Base-by-base conservation (phyloP, 2,888 invertebrate genomes). In the Trachelus iudaicus region DNA sequence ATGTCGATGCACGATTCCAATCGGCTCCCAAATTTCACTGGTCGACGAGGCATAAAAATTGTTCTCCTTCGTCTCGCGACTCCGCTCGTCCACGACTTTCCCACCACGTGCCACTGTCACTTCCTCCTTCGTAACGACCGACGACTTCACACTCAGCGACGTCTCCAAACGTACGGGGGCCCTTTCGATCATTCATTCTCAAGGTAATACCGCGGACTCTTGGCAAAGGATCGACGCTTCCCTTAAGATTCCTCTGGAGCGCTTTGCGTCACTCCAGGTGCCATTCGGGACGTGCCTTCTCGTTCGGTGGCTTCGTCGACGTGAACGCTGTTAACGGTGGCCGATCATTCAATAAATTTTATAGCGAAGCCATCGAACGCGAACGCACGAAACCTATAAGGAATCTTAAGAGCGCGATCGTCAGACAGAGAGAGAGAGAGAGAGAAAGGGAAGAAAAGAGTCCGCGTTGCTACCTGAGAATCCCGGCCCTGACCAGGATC, bases 161-260 rank as follows among this genome's bases (percentile, higher is more conserved):
- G 95, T 95, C 90, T 95, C 95, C 84, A 95, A 91, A 83, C 95
- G 94, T 3, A 95, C 95, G 31, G 95, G 95, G 71, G 95, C 94
- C 86, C 94, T 92, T 87, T 79, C 78, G 80, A 79, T 77, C 30
- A 81, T 71, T 30, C 77, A 78, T 76, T 79, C 75, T 79, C 40
- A 15, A 40, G 40, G 40, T 40, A 40, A 40, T 15, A 40, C 40
- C 40, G 40, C 40, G 40, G 40, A 40, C 40, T 40, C 40, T 40
- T 30, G 71, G 31, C 71, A 33, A 71, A 4, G 71, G 30, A 71
- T n/a, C 71, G 30, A 71, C 71, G 71, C 15, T 71, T 71, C 71
- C 11, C 40, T 15, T 40, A 40, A 40, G 40, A 40, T 40, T 40
- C 40, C 15, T 15, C 40, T 40, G 4, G 15, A 40, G 40, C 4